Evolutionary conservation across 2,797 vertebrate species (phyloP).

Genomic region (Denticeps clupeoides): DNA sequence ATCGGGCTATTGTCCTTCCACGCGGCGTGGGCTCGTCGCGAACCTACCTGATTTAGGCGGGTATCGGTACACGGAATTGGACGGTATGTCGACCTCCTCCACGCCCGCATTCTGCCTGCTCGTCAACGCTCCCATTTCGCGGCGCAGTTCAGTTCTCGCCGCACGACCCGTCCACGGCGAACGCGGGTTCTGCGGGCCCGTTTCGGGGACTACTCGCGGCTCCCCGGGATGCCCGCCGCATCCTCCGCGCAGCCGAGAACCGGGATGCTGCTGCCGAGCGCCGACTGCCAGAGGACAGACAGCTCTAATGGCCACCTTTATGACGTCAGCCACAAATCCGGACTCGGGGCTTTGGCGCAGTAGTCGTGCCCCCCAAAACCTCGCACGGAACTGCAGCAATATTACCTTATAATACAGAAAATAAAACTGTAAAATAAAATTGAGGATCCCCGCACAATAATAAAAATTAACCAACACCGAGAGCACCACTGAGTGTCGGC

Average conservation of each 20-base stretch:
- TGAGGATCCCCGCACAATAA: too few species aligned
- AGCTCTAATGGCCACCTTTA: conserved; percentile 47
- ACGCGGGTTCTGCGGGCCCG: conserved; percentile 25
- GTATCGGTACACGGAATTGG: conserved; percentile 89
- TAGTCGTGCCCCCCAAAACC: too few species aligned
- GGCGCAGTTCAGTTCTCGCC: conserved; percentile 24
- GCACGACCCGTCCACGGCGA: conserved; percentile 41
- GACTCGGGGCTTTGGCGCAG: conserved; percentile 62
- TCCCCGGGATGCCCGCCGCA: too few species aligned
- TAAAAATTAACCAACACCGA: too few species aligned
- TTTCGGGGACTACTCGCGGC: conserved; percentile 45
- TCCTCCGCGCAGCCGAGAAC: too few species aligned
- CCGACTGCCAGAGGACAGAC: conserved; percentile 41
- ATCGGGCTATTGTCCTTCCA: too few species aligned
- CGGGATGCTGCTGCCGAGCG: conserved; percentile 31
- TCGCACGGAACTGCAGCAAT: too few species aligned
- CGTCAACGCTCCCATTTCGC: conserved; percentile 86
- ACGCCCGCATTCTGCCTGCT: conserved; percentile 93
- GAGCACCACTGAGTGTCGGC: too few species aligned
- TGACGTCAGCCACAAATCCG: conserved; percentile 64
- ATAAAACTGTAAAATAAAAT: too few species aligned
- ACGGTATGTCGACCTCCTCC: conserved; percentile 90
- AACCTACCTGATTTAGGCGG: conserved; percentile 92
- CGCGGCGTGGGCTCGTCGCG: not conserved
- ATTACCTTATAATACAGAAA: too few species aligned